These are phyloP conservation scores for Chitala chitala DNA, from an alignment of 2,113 vertebrate genomes.

Conservation along the genomic window DNA sequence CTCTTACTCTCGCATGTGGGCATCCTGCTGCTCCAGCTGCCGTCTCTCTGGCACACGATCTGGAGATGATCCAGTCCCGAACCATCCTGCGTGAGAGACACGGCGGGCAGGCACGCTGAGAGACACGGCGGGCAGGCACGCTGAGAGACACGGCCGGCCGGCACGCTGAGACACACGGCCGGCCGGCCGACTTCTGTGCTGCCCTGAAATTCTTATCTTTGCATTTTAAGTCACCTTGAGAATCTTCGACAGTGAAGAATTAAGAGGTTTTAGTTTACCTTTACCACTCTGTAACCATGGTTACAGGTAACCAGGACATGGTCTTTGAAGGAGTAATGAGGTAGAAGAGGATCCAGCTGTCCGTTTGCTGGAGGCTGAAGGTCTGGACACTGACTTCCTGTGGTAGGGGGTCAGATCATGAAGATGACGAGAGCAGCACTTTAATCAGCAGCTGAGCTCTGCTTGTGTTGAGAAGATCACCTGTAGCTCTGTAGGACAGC, in stretches of 20 bases:
- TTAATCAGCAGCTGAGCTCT: not conserved
- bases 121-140: too few species aligned
- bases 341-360: conserved; percentile 73
- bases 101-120: not conserved
- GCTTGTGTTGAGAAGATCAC: conserved; percentile 46
- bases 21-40: conserved; percentile 75
- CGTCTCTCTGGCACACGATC: conserved; percentile 74
- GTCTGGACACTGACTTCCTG: conserved; percentile 71
- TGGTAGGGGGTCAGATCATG: not conserved
- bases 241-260: not conserved
- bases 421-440: not conserved
- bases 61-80: conserved; percentile 71
- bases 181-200: not conserved
- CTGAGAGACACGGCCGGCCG: too few species aligned
- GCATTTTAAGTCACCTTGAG: not conserved
- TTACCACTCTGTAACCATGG: conserved; percentile 72
- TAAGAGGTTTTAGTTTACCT: conserved; percentile 61
- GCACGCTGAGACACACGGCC: not conserved
- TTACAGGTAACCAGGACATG: conserved; percentile 81
- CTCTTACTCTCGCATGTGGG: conserved; percentile 83
- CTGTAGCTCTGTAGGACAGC: conserved; percentile 69
- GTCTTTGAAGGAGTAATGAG: conserved; percentile 83
- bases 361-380: conserved; percentile 61
- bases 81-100: conserved; percentile 60
- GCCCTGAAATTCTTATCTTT: not conserved